phyloP scores from a whole-genome alignment of 2,888 invertebrate species.

The Caenorhabditis macrosperma region DNA sequence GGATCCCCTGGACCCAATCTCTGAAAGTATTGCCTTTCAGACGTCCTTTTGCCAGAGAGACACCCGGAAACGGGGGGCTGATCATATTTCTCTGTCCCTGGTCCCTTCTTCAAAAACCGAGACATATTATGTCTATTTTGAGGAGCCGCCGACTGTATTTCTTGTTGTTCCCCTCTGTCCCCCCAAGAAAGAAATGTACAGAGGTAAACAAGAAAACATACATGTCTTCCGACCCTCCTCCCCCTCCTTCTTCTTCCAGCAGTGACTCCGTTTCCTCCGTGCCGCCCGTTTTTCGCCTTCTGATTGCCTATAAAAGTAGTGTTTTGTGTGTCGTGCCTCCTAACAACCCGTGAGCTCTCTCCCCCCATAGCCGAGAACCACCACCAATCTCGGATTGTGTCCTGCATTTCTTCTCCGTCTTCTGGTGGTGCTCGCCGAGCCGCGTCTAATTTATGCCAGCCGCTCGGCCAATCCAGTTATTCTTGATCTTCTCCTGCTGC shows the following conservation, averaged over 20 bases:
- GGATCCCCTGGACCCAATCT: too few relatives aligned
- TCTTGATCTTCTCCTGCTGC: neutral
- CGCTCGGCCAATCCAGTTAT: slow-evolving; percentile 19
- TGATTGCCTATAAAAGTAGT: slow-evolving; percentile 44
- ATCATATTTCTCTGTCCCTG: neutral
- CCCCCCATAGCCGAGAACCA: slow-evolving; percentile 8
- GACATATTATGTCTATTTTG: neutral
- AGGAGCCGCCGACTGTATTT: neutral
- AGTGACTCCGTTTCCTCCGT: neutral
- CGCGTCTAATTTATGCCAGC: slow-evolving; percentile 50
- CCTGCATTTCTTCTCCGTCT: too few relatives aligned
- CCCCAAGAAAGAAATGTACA: neutral
- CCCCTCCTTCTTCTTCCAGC: neutral
- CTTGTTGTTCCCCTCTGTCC: neutral
- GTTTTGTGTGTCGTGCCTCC: slow-evolving; percentile 19
- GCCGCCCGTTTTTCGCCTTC: slow-evolving; percentile 22
- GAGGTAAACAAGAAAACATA: neutral
- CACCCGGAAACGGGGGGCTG: too few relatives aligned
- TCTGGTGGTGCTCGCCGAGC: slow-evolving; percentile 55
- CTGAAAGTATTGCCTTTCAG: too few relatives aligned
- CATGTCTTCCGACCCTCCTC: neutral
- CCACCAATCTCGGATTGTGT: slow-evolving; percentile 31
- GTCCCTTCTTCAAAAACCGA: neutral
- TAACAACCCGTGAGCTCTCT: slow-evolving; percentile 30
- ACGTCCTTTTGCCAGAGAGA: too few relatives aligned